phyloP scores from a whole-genome alignment of 2,888 invertebrate genomes.

The Tanypteryx hageni region DNA sequence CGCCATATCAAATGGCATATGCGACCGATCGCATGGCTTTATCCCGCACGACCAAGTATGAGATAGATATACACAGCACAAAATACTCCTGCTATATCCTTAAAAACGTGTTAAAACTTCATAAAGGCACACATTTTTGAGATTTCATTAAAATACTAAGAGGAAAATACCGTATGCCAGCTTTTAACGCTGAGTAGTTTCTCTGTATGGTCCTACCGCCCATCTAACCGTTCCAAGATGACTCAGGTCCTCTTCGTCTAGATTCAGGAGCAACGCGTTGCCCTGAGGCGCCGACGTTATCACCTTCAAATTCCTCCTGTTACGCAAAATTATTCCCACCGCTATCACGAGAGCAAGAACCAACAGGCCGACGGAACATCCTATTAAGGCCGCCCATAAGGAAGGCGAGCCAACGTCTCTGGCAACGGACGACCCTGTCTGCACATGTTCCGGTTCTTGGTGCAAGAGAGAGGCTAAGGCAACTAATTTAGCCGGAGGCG shows the following conservation, averaged over 20 bases:
- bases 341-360: not conserved
- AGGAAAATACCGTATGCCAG: not conserved
- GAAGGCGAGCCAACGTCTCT: not conserved
- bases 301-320: conserved; percentile 4
- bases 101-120: not conserved
- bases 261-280: conserved; percentile 21
- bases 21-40: too few species aligned
- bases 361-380: not conserved
- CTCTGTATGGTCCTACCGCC: conserved; percentile 32
- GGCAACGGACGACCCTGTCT: not conserved
- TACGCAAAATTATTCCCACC: not conserved
- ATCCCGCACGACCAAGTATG: not conserved
- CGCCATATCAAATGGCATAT: not conserved
- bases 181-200: conserved; percentile 33
- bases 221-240: conserved; percentile 25
- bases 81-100: not conserved
- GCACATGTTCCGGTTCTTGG: conserved; percentile 29
- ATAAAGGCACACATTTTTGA: conserved; percentile 20
- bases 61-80: not conserved
- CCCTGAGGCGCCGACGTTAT: conserved; percentile 16
- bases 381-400: not conserved
- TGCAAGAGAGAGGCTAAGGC: conserved; percentile 28
- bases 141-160: not conserved
- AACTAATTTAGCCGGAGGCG: conserved; percentile 28
- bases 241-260: conserved; percentile 38